These are phyloP conservation scores for Megaceryle maxima DNA, from an alignment of 2,113 vertebrate genomes.

Conservation along the genomic window DNA sequence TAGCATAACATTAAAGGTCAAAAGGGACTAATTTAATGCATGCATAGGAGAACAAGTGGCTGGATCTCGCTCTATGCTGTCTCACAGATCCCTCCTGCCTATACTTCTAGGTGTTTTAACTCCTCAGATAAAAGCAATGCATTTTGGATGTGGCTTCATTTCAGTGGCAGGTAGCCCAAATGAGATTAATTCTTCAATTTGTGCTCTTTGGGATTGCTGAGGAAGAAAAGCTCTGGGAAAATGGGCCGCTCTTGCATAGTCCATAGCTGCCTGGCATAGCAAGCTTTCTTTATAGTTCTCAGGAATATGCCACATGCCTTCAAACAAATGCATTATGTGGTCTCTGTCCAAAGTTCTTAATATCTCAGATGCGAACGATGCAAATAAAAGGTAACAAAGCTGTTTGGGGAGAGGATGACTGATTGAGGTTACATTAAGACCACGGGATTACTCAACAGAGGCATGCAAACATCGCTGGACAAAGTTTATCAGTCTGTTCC, in stretches of 20 bases:
- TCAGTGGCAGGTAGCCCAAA: not conserved
- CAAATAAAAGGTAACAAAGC: slow-evolving; percentile 28
- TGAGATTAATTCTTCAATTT: not conserved
- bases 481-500: slow-evolving; percentile 58
- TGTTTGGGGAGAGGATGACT: not conserved
- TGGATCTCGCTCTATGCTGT: not conserved
- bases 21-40: not conserved
- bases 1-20: not conserved
- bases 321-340: slow-evolving; percentile 18
- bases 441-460: slow-evolving; percentile 14
- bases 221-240: not conserved
- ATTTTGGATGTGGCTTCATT: not conserved
- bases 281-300: not conserved
- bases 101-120: not conserved
- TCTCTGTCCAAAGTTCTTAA: slow-evolving; percentile 57
- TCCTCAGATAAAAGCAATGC: not conserved
- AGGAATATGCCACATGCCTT: slow-evolving; percentile 6
- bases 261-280: slow-evolving; percentile 1
- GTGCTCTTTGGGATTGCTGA: not conserved
- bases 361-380: not conserved
- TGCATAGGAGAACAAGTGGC: not conserved
- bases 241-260: not conserved
- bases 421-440: slow-evolving; percentile 9
- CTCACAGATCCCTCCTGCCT: not conserved
- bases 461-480: not conserved